Conservation (phyloP, 2,113 vertebrate genomes). For the Myotis davidii region DNA sequence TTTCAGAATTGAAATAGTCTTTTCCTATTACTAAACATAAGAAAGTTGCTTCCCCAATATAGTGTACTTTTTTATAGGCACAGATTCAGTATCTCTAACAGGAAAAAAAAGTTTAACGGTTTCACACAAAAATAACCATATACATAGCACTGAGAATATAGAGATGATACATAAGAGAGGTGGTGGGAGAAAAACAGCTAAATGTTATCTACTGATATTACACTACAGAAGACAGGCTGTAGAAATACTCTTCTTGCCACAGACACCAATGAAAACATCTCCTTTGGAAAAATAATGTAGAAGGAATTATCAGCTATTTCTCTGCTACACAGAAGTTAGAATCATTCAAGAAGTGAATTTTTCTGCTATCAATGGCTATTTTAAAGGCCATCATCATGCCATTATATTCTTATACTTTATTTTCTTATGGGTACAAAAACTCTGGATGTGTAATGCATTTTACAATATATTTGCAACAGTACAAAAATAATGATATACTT, state of each 20-base stretch:
- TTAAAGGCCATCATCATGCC: background rate
- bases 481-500: background rate
- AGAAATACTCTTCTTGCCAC: background rate
- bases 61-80: background rate
- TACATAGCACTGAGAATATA: background rate
- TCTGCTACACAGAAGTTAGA: background rate
- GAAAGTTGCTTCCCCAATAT: background rate
- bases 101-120: background rate
- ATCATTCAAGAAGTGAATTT: background rate
- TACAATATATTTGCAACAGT: background rate
- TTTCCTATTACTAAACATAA: background rate
- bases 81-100: background rate
- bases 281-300: background rate
- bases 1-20: conserved; percentile 21
- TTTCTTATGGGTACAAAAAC: background rate
- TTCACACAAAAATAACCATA: background rate
- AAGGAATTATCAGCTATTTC: background rate
- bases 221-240: background rate
- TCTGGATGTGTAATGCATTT: background rate
- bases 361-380: background rate
- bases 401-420: background rate
- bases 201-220: background rate
- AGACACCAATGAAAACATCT: background rate
- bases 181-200: background rate
- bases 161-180: background rate